Conservation (phyloP, 2,113 vertebrate species). For the Apus apus region DNA sequence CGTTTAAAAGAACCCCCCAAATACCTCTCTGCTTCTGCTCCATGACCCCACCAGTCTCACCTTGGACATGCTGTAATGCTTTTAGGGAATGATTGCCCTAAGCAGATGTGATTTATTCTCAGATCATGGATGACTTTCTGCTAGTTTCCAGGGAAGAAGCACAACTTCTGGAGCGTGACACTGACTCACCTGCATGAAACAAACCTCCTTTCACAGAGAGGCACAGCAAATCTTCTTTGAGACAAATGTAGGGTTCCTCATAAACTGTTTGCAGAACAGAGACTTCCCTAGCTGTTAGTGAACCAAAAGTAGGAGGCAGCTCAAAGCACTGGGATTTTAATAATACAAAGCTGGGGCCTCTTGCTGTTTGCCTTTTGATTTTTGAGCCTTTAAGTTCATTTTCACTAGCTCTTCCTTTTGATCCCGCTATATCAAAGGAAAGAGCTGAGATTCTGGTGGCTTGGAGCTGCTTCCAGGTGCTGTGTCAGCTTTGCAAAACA, state of each 20-base stretch:
- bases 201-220: not conserved
- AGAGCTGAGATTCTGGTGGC: not conserved
- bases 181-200: not conserved
- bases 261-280: not conserved
- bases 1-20: slow-evolving; percentile 26
- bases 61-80: not conserved
- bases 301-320: not conserved
- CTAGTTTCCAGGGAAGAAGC: not conserved
- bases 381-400: slow-evolving; percentile 13
- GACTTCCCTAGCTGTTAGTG: not conserved
- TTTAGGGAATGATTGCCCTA: not conserved
- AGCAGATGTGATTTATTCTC: slow-evolving; percentile 8
- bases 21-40: slow-evolving; percentile 34
- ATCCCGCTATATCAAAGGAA: not conserved
- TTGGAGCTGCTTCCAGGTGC: slow-evolving; percentile 7
- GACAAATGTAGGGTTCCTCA: not conserved
- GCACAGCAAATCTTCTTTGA: not conserved
- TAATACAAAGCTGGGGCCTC: not conserved
- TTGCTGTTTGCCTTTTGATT: not conserved
- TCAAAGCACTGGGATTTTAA: not conserved
- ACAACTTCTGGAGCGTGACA: not conserved
- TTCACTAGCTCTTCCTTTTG: slow-evolving; percentile 21
- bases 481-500: not conserved
- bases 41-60: not conserved
- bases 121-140: not conserved